These are phyloP conservation scores for Pasiphila rectangulata DNA, from an alignment of 2,888 invertebrate genomes.

Conservation along the genomic window DNA sequence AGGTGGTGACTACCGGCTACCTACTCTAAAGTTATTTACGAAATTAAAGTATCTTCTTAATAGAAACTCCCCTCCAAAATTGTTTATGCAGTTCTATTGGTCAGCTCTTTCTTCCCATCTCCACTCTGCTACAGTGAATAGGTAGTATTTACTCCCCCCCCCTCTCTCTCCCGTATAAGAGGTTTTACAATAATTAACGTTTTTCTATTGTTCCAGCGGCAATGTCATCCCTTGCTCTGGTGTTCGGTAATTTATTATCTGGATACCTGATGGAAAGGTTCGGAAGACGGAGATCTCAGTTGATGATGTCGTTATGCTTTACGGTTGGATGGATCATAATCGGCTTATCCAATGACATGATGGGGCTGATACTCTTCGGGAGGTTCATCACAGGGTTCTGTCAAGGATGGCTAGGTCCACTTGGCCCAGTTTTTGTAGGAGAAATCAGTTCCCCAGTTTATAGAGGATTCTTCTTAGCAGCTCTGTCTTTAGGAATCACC, in stretches of 20 bases:
- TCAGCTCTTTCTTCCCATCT: too few species aligned
- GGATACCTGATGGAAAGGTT: constrained; percentile 82
- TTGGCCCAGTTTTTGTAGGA: constrained; percentile 81
- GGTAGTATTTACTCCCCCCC: too few species aligned
- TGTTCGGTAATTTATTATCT: constrained; percentile 81
- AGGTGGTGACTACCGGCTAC: too few species aligned
- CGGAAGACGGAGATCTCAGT: constrained; percentile 79
- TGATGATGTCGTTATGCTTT: constrained; percentile 76
- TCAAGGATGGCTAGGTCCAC: constrained; percentile 80
- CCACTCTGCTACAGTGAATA: too few species aligned
- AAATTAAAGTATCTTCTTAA: too few species aligned
- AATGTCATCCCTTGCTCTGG: constrained; percentile 81
- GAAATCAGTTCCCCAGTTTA: constrained; percentile 82
- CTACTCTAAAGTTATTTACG: too few species aligned
- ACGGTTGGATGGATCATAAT: constrained; percentile 82
- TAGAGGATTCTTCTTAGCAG: constrained; percentile 83
- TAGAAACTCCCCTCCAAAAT: too few species aligned
- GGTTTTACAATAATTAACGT: not conserved
- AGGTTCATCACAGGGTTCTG: constrained; percentile 80
- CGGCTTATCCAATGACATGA: constrained; percentile 70
- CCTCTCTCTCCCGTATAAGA: too few species aligned
- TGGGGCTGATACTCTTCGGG: constrained; percentile 71
- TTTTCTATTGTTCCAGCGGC: constrained; percentile 66
- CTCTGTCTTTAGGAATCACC: constrained; percentile 82
- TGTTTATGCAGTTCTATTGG: too few species aligned